Base-by-base conservation (phyloP, 2,113 vertebrate genomes). In the Pomatorhinus ruficollis region DNA sequence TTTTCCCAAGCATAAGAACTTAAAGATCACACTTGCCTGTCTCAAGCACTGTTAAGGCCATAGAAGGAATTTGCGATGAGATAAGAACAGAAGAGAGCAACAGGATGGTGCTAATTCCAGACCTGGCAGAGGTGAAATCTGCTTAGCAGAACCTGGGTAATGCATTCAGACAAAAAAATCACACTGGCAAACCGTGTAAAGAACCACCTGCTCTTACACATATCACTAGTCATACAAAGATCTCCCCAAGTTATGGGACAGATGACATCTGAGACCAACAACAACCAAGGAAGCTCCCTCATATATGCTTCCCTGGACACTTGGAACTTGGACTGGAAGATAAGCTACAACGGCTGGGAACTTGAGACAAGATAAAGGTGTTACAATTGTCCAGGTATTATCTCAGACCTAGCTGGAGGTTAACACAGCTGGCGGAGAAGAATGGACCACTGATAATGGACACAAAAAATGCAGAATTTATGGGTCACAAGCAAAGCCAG, bases 261-360 rank as follows among this genome's bases (percentile, higher is more conserved):
- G 33, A 21, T 53, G 61, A 4, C 16, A 45, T 30, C 39, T 75
- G 20, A 44, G n/a, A 18, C 24, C 16, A 68, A 13, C 23, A 53
- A 33, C 0, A 4, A 45, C 11, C 5, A 53, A 13, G 17, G 63
- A 65, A 28, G 1, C 3, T 28, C 10, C 22, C 15, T 6, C 4
- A 2, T 1, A n/a, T 53, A 52, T 30, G 12, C 8, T 10, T 68
- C 45, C 17, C n/a, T 40, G 30, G 24, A 47, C 15, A 68, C 3
- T 10, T 12, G 53, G 40, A 79, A 56, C 9, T 21, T 56, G 11
- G 9, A 21, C 19, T 24, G 37, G 9, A 45, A 66, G 11, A 39
- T 12, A 39, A 60, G 9, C 15, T 10, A 74, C 10, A 8, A 39
- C 8, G 66, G 3, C 10, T 45, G 11, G 17, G 37, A 82, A 66